phyloP scores from a whole-genome alignment of 2,113 vertebrate genomes.

The Connochaetes taurinus region DNA sequence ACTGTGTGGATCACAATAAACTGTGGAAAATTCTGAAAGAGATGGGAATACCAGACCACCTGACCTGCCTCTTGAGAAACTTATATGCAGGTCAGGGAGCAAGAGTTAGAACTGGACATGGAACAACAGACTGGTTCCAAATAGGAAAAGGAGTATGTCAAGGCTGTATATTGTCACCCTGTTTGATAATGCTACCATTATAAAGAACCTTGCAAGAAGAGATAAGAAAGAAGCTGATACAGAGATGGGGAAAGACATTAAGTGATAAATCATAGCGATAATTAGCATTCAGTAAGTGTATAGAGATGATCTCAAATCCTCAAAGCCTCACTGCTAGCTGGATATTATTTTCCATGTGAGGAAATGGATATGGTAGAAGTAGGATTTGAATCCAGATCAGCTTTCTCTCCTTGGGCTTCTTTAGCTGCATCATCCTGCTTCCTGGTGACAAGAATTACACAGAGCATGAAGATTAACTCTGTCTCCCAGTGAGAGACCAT shows the following conservation, averaged over 20 bases:
- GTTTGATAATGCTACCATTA: neutral
- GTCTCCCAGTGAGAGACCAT: neutral
- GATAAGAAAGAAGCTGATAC: neutral
- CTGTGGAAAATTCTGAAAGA: too few species aligned
- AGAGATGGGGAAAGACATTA: neutral
- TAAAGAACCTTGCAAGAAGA: neutral
- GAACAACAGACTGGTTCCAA: too few species aligned
- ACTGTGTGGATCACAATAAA: too few species aligned
- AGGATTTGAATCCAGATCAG: neutral
- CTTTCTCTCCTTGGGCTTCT: neutral
- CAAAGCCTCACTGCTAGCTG: neutral
- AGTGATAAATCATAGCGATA: neutral
- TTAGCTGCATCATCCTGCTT: neutral
- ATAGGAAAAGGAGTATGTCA: too few species aligned
- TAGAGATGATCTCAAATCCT: neutral
- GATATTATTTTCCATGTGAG: neutral
- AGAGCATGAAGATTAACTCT: neutral
- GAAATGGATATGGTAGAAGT: neutral
- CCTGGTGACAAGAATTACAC: neutral
- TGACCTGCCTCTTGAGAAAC: too few species aligned
- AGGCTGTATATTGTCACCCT: too few species aligned
- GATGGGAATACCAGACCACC: too few species aligned
- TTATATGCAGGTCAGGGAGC: too few species aligned
- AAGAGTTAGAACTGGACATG: too few species aligned
- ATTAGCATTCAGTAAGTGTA: neutral